A percentile compares a stretch with the other conserved stretches of the same genome.
phyloP scores from a whole-genome alignment of 1,140 invertebrate species.

The Habropoda laboriosa region DNA sequence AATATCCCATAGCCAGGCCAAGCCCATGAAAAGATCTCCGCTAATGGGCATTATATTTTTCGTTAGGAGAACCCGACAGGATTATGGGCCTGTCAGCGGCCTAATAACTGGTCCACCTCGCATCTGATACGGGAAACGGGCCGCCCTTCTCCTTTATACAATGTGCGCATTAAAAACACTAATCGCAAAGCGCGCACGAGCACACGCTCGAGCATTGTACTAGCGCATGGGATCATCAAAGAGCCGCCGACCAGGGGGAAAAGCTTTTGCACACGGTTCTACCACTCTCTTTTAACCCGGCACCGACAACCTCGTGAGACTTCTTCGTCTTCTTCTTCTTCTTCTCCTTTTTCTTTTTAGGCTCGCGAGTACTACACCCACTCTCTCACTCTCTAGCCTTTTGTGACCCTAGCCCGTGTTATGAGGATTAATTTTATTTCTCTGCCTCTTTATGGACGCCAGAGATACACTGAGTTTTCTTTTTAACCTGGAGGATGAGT shows the following conservation, averaged over 20 bases:
- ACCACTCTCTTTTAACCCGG: no score
- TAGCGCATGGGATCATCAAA: conserved; percentile 58
- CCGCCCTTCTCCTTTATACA: conserved; percentile 67
- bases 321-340: no score
- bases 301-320: conserved; percentile 26
- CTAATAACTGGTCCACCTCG: conserved; percentile 74
- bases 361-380: conserved; percentile 1
- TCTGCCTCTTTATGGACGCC: background rate
- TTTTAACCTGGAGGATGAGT: no score
- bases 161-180: conserved; percentile 76
- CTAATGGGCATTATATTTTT: conserved; percentile 77
- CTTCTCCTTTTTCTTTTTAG: no score
- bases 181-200: conserved; percentile 72
- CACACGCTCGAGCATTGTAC: conserved; percentile 60
- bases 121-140: conserved; percentile 72
- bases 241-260: conserved; percentile 57
- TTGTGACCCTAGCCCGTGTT: background rate
- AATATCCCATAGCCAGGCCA: conserved; percentile 40
- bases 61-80: conserved; percentile 52
- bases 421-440: conserved; percentile 17
- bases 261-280: conserved; percentile 12
- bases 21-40: conserved; percentile 68
- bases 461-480: background rate
- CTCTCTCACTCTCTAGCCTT: background rate
- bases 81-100: conserved; percentile 76